phyloP scores from a whole-genome alignment of 2,797 vertebrate genomes.

The Microctenopoma lineatum region DNA sequence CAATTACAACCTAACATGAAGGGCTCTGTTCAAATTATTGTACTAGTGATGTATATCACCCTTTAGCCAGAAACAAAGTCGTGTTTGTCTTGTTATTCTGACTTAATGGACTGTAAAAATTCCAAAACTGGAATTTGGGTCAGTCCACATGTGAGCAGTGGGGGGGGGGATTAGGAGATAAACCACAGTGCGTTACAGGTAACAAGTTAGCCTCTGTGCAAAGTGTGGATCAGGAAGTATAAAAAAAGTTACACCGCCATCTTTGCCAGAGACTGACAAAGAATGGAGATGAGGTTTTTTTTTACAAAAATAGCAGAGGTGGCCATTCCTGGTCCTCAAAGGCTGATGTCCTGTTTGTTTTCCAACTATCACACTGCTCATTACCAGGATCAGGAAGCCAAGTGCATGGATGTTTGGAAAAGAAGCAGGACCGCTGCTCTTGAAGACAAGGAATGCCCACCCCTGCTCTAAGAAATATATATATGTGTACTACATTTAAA shows the following conservation, averaged over 20 bases:
- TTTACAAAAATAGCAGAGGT: too few species aligned
- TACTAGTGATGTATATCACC: constrained; percentile 42
- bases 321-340: too few species aligned
- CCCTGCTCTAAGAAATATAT: too few species aligned
- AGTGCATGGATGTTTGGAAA: too few species aligned
- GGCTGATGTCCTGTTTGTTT: too few species aligned
- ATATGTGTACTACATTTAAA: not conserved
- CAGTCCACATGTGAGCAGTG: constrained; percentile 20
- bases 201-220: constrained; percentile 1
- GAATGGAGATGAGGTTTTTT: constrained; percentile 7
- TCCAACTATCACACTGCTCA: too few species aligned
- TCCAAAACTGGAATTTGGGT: constrained; percentile 55
- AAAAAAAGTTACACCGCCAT: constrained; percentile 6
- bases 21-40: constrained; percentile 31
- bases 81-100: constrained; percentile 25
- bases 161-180: constrained; percentile 5
- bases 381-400: too few species aligned
- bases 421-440: too few species aligned
- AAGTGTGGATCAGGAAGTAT: constrained; percentile 10
- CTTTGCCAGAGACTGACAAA: constrained; percentile 11
- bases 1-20: constrained; percentile 47
- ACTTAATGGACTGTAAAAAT: constrained; percentile 41
- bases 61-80: constrained; percentile 40
- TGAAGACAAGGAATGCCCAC: too few species aligned
- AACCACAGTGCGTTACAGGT: not conserved